Percentiles rank a stretch among this genome's conserved stretches.
These are phyloP conservation scores for Ceyx melanurus DNA, from an alignment of 2,113 vertebrate species.

Conservation along the genomic window DNA sequence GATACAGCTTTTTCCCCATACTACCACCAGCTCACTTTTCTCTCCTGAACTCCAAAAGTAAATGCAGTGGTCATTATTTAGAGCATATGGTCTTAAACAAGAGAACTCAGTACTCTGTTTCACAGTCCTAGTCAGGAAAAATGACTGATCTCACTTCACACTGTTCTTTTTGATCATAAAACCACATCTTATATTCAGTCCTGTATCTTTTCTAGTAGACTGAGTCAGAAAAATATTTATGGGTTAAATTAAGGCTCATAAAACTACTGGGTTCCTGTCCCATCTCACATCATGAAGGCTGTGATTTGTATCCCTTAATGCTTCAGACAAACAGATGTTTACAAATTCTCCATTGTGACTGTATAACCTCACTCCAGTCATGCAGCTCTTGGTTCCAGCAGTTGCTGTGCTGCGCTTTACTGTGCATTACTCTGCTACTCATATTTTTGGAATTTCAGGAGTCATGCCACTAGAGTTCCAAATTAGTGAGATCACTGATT, in stretches of 20 bases:
- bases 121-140: neutral
- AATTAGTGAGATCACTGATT: neutral
- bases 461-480: neutral
- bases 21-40: neutral
- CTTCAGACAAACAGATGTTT: neutral
- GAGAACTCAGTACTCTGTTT: neutral
- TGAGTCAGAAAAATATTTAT: neutral
- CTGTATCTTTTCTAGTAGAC: neutral
- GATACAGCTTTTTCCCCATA: neutral
- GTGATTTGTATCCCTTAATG: neutral
- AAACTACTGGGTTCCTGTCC: neutral
- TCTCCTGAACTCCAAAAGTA: neutral
- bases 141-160: neutral
- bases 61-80: neutral
- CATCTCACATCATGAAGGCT: neutral
- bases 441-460: neutral
- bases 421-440: neutral
- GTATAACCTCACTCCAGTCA: neutral
- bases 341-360: neutral
- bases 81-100: neutral
- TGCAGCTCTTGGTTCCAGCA: neutral
- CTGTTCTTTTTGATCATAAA: neutral
- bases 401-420: neutral
- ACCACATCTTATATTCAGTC: neutral
- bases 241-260: neutral